Evolutionary conservation across 2,113 vertebrate genomes (phyloP), one percentile per base, ranked within the genome.

Genomic region (Amia ocellicauda): DNA sequence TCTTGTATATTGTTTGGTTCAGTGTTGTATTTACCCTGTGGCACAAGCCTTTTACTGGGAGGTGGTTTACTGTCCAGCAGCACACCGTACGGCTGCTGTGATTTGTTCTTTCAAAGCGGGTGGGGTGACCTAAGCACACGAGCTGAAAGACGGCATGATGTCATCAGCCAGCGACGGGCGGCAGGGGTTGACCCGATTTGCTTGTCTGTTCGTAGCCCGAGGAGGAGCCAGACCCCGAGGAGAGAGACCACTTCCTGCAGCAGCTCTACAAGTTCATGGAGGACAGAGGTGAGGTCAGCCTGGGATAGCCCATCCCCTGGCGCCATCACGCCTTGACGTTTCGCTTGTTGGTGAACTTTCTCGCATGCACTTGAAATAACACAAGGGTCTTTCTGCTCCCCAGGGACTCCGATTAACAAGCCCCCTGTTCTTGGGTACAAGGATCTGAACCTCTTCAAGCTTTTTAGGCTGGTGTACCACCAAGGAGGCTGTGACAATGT

Each of bases 251-350:
- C 80, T 99, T 99, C 89, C 91, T 99, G 79, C 97, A 98, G 83
- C 96, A 99, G 88, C 94, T 99, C 64, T 99, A 99, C 80, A 99
- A 98, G 85, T 99, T 99, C 90, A 99, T 99, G 97, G 96, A 98
- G 87, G 97, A 99, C 91, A 88, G 96, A 94, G 97, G 94, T 96
- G 83, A 82, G 73, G 24, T 53, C 51, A 27, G 51, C 45, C 7
- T 3, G 45, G n/a, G 16, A 47, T 17, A n/a, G n/a, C n/a, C n/a
- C n/a, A n/a, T n/a, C 16, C n/a, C n/a, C 45, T n/a, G 45, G 9
- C n/a, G 10, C 14, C n/a, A 5, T 4, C n/a, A 3, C 10, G 16
- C 45, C 14, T 17, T n/a, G 3, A 47, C 45, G 45, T n/a, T 36
- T 2, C 31, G 11, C 31, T 36, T 36, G n/a, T n/a, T n/a, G n/a